These are phyloP conservation scores for Mobula birostris DNA, from an alignment of 2,113 vertebrate species.

Conservation along the genomic window DNA sequence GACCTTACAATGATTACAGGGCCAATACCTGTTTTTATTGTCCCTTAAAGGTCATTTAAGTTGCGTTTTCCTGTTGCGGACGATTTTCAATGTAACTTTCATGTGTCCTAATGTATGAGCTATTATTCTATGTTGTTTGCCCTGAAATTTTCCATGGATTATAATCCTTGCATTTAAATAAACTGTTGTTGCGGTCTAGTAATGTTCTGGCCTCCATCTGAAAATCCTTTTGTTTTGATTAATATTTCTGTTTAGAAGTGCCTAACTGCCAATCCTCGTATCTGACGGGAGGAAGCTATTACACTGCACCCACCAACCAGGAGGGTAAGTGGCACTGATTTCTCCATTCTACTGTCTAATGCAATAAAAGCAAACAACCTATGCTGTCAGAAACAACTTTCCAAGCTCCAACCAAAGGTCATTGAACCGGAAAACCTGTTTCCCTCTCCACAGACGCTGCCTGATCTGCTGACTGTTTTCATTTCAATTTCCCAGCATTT, in stretches of 20 bases:
- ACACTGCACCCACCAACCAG: constrained; percentile 64
- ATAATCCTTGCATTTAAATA: background rate
- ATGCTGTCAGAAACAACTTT: too few species aligned
- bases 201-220: background rate
- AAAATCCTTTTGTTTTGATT: background rate
- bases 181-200: background rate
- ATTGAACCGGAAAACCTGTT: background rate
- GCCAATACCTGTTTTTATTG: background rate
- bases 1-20: background rate
- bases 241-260: constrained; percentile 73
- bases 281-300: constrained; percentile 71
- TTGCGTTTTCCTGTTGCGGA: background rate
- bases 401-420: too few species aligned
- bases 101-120: background rate
- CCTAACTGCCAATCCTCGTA: constrained; percentile 91
- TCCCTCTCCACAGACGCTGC: background rate
- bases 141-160: background rate
- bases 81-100: background rate
- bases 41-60: background rate
- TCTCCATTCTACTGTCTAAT: background rate
- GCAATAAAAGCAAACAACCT: background rate
- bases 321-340: constrained; percentile 65
- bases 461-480: too few species aligned
- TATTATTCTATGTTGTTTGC: background rate
- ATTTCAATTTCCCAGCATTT: too few species aligned